A percentile compares a stretch with the other conserved stretches of the same genome.
phyloP scores from a whole-genome alignment of 2,113 vertebrate genomes.

The Takifugu flavidus region DNA sequence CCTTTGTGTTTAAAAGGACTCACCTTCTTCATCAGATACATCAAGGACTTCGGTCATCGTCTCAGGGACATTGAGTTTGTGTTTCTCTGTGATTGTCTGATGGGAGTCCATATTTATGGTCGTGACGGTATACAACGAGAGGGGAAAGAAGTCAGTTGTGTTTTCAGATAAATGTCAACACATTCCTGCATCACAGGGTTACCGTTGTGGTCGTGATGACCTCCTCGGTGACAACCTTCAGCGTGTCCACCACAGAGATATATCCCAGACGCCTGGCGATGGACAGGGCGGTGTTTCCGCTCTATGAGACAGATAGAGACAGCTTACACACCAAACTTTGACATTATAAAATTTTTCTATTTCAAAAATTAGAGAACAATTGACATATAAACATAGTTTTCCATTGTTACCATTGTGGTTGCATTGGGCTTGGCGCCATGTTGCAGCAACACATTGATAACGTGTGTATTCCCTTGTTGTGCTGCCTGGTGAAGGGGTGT shows the following conservation, averaged over 20 bases:
- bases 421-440: constrained; percentile 90
- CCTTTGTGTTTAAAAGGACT: constrained; percentile 46
- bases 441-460: constrained; percentile 91
- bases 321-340: neutral
- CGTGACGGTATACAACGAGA: constrained; percentile 4
- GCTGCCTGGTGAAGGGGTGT: constrained; percentile 96
- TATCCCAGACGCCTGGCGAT: constrained; percentile 95
- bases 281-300: constrained; percentile 96
- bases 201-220: constrained; percentile 93
- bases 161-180: neutral
- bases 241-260: constrained; percentile 97
- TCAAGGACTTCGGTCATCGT: constrained; percentile 98
- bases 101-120: constrained; percentile 1
- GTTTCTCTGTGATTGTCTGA: constrained; percentile 97
- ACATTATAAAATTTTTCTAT: neutral
- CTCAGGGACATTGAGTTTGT: constrained; percentile 97
- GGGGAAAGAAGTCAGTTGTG: neutral
- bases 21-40: constrained; percentile 98
- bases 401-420: constrained; percentile 84
- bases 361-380: neutral
- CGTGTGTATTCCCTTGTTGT: constrained; percentile 96
- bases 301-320: constrained; percentile 72
- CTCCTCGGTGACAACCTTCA: constrained; percentile 96
- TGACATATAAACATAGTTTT: neutral
- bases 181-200: constrained; percentile 46